Conservation (phyloP, 1,140 invertebrate genomes). For the Pseudobourletiella spinata region DNA sequence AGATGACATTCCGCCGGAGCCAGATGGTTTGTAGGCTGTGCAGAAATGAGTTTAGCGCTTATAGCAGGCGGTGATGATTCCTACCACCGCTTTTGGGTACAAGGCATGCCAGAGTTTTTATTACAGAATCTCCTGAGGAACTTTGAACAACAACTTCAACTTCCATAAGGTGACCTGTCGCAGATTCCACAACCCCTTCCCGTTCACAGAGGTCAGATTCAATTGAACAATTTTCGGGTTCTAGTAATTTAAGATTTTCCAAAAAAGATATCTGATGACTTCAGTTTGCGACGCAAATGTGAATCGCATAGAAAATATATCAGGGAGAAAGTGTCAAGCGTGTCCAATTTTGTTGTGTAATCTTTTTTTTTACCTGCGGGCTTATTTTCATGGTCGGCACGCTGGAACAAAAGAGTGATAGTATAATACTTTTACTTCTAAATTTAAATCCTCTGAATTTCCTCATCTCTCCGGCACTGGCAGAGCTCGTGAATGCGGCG, state of each 20-base stretch:
- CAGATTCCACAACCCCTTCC: background rate
- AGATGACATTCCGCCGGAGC: no score
- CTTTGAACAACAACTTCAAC: background rate
- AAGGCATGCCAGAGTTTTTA: background rate
- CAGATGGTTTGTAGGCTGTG: no score
- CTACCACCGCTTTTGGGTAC: no score
- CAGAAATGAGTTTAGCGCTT: no score
- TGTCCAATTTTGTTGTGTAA: background rate
- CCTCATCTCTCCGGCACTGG: background rate
- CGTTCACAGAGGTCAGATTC: background rate
- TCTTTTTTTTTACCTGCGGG: no score
- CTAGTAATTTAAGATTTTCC: background rate
- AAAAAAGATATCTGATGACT: background rate
- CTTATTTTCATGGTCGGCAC: background rate
- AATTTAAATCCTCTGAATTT: background rate
- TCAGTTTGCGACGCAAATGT: no score
- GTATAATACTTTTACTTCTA: background rate
- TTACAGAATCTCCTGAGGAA: background rate
- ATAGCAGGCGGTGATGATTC: no score
- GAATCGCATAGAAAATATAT: background rate
- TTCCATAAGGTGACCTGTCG: background rate
- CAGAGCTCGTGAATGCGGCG: background rate
- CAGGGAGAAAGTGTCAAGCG: background rate
- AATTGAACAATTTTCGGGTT: background rate
- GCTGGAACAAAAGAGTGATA: no score